A percentile compares a stretch with the other conserved stretches of the same genome.
Evolutionary conservation across 2,113 vertebrate genomes (phyloP).

Genomic region (Panthera uncia): DNA sequence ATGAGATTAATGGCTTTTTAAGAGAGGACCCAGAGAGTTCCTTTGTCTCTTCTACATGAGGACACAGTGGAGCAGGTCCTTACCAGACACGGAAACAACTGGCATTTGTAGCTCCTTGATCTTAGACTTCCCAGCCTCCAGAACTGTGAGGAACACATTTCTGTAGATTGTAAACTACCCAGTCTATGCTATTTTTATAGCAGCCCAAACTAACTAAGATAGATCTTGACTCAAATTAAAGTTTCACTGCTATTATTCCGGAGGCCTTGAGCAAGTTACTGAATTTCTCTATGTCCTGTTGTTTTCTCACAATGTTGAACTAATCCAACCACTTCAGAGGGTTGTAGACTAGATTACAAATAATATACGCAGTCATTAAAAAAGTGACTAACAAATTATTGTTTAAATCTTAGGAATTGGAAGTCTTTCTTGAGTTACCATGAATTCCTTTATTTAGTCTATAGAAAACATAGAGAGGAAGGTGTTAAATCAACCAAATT

Average conservation of each 20-base stretch:
- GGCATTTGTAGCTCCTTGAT: neutral
- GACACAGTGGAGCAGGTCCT: neutral
- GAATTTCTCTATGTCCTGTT: neutral
- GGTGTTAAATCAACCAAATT: neutral
- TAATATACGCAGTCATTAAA: neutral
- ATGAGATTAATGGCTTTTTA: neutral
- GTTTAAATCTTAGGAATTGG: neutral
- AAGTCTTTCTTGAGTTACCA: neutral
- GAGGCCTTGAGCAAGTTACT: neutral
- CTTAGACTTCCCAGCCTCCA: neutral
- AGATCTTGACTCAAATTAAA: neutral
- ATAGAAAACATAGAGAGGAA: neutral
- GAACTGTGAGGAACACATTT: neutral
- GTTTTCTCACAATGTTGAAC: neutral
- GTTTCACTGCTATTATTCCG: neutral
- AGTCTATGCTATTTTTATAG: neutral
- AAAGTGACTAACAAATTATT: neutral
- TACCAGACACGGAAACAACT: too few species aligned
- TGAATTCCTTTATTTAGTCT: neutral
- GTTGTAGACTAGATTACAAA: neutral
- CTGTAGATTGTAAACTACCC: neutral
- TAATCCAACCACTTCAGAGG: neutral
- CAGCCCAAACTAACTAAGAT: neutral
- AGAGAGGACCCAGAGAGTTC: neutral
- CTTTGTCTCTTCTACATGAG: neutral